A percentile compares a stretch with the other conserved stretches of the same genome.
Conservation (phyloP, 2,113 vertebrate species). For the Hylia prasina region DNA sequence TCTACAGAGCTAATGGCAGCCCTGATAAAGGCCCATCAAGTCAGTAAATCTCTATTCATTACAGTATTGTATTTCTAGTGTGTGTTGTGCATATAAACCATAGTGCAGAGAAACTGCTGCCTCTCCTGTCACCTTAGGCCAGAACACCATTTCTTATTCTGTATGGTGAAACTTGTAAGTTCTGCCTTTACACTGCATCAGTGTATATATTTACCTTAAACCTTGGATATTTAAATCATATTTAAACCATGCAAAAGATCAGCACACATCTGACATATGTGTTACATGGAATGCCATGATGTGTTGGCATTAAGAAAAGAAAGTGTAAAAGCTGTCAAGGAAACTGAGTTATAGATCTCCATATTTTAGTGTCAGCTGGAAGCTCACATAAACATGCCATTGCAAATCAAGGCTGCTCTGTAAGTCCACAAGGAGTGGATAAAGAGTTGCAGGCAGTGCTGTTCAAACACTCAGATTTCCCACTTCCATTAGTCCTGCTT, state of each 20-base stretch:
- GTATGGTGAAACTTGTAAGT: background rate
- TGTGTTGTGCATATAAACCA: background rate
- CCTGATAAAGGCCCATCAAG: background rate
- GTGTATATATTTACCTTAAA: background rate
- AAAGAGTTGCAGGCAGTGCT: background rate
- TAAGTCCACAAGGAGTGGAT: background rate
- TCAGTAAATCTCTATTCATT: background rate
- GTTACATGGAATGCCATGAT: background rate
- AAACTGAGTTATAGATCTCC: background rate
- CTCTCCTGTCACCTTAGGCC: background rate
- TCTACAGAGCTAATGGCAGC: background rate
- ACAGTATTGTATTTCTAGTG: background rate
- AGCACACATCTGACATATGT: background rate
- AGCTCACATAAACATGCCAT: background rate
- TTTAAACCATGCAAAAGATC: background rate
- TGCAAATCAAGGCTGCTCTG: background rate
- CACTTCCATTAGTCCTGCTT: background rate
- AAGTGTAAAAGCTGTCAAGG: background rate
- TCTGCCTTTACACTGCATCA: background rate
- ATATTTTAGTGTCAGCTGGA: background rate
- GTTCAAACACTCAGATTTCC: background rate
- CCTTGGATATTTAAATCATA: background rate
- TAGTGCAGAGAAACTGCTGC: background rate
- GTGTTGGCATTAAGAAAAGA: background rate
- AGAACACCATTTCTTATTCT: background rate